Conservation (phyloP, 1,140 invertebrate species). For the Agrilus planipennis region DNA sequence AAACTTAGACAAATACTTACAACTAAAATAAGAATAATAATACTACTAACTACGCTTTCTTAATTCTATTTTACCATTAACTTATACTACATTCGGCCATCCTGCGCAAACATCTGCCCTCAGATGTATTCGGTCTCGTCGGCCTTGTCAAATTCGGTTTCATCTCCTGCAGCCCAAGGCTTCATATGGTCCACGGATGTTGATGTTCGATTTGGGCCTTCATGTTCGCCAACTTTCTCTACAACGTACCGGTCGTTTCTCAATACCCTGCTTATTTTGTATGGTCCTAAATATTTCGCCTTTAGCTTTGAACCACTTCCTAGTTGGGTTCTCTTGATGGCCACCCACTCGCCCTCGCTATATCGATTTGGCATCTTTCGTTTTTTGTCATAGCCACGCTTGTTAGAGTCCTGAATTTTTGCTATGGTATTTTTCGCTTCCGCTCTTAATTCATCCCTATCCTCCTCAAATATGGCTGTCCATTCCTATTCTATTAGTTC, state of each 20-base stretch:
- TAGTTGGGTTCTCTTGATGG: constrained; percentile 30
- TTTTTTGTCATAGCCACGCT: constrained; percentile 22
- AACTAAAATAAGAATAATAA: no score
- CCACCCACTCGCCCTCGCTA: constrained; percentile 26
- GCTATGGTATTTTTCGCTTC: constrained; percentile 21
- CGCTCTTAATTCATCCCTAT: neutral
- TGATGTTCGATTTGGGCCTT: constrained; percentile 19
- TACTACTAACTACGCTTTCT: no score
- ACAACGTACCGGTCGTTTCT: constrained; percentile 23
- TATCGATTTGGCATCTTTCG: constrained; percentile 18
- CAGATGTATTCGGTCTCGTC: no score
- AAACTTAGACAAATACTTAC: no score
- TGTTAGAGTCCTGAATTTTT: constrained; percentile 29
- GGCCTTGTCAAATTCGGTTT: no score
- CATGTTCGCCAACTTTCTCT: constrained; percentile 14
- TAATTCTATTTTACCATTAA: no score
- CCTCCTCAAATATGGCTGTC: neutral
- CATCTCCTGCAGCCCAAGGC: no score
- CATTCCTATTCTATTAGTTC: constrained; percentile 1
- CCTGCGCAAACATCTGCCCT: no score
- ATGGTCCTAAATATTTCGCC: constrained; percentile 31
- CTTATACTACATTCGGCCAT: no score
- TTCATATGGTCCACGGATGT: constrained; percentile 26
- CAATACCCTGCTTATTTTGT: constrained; percentile 20
- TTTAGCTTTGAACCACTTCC: constrained; percentile 26